Percentiles rank a stretch among this genome's conserved stretches.
Conservation (phyloP, 1,140 invertebrate genomes). For the Drosophila asahinai region DNA sequence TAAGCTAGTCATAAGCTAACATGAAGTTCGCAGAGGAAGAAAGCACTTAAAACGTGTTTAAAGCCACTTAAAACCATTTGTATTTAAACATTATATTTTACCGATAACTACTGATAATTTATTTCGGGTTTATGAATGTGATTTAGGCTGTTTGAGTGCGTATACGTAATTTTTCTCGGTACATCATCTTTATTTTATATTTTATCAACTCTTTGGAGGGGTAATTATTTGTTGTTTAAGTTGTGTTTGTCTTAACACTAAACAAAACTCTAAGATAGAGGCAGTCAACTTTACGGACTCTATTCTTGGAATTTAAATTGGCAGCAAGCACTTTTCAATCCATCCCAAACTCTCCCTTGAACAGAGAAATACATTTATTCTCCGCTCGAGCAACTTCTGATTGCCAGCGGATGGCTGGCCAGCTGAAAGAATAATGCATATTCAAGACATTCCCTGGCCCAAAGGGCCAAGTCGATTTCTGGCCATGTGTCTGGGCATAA, state of each 20-base stretch:
- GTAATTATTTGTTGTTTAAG: no score
- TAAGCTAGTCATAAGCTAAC: constrained; percentile 9
- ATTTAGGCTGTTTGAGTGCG: no score
- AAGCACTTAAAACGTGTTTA: neutral
- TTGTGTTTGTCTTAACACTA: neutral
- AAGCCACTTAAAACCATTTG: neutral
- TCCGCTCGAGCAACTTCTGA: constrained; percentile 51
- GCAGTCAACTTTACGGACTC: constrained; percentile 12
- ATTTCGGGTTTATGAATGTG: no score
- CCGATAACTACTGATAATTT: no score
- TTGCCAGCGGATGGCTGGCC: constrained; percentile 40
- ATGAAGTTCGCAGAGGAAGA: neutral
- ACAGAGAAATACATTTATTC: constrained; percentile 39
- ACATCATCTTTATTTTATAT: no score
- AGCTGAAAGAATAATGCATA: constrained; percentile 50
- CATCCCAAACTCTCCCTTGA: neutral
- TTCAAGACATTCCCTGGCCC: constrained; percentile 41
- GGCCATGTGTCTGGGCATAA: constrained; percentile 29
- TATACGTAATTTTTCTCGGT: no score
- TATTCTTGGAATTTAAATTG: constrained; percentile 1
- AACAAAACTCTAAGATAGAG: neutral
- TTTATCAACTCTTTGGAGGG: no score
- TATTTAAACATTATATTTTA: neutral
- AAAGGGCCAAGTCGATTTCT: constrained; percentile 34
- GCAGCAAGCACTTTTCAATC: constrained; percentile 6